phyloP scores from a whole-genome alignment of 2,888 invertebrate genomes.

The Eurois occulta region DNA sequence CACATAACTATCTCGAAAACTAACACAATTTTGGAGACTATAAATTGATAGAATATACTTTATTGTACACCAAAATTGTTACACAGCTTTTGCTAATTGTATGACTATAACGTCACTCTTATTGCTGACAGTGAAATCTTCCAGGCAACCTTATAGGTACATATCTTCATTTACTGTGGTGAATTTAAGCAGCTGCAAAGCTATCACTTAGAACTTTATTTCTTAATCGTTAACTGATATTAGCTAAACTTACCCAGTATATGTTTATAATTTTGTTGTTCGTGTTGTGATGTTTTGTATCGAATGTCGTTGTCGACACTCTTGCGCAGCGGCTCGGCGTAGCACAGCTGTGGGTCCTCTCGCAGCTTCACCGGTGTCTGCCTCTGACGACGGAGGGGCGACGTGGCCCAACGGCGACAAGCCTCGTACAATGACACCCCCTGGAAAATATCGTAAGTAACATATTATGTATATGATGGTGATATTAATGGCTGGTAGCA shows the following conservation, averaged over 20 bases:
- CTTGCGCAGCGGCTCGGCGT: slow-evolving; percentile 91
- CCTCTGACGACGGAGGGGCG: slow-evolving; percentile 83
- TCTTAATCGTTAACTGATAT: background rate
- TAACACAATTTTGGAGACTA: background rate
- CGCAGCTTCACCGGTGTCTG: slow-evolving; percentile 90
- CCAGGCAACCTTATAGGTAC: background rate
- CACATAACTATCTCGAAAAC: slow-evolving; percentile 9
- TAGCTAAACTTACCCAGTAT: slow-evolving; percentile 89
- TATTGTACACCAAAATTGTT: background rate
- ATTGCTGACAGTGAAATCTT: background rate
- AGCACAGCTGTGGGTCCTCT: slow-evolving; percentile 92
- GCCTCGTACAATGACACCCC: slow-evolving; percentile 80
- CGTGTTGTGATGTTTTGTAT: slow-evolving; percentile 90
- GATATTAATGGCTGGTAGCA: background rate
- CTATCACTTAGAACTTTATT: too few relatives aligned
- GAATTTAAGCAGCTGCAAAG: background rate
- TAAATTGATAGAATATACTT: background rate
- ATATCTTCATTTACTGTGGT: background rate
- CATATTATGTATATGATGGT: background rate
- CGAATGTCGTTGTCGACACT: slow-evolving; percentile 93
- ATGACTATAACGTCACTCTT: background rate
- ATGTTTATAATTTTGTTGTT: slow-evolving; percentile 90
- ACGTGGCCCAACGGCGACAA: slow-evolving; percentile 78
- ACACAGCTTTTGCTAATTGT: background rate
- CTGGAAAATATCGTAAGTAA: slow-evolving; percentile 63